Percentiles rank a stretch among this genome's conserved stretches.
phyloP scores from a whole-genome alignment of 2,113 vertebrate species.

The Notarius quadriscutis region DNA sequence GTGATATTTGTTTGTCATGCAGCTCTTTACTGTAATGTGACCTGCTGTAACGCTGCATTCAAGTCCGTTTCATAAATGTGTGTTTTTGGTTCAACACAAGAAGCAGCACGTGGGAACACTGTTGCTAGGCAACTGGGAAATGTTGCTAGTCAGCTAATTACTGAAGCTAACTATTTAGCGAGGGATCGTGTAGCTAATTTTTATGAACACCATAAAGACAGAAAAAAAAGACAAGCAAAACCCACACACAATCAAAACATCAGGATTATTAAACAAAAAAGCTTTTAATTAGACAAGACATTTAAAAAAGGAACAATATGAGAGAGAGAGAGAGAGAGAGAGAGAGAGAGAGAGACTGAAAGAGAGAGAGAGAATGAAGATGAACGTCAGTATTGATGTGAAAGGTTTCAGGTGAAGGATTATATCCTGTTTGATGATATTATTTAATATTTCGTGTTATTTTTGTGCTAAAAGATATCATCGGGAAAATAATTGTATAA shows the following conservation, averaged over 20 bases:
- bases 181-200: not conserved
- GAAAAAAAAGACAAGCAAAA: not conserved
- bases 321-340: not conserved
- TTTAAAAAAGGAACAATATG: not conserved
- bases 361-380: not conserved
- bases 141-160: not conserved
- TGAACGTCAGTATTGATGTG: not conserved
- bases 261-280: not conserved
- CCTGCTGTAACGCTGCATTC: not conserved
- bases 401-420: too few species aligned
- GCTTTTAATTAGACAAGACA: not conserved
- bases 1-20: not conserved
- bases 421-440: not conserved
- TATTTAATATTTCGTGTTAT: not conserved
- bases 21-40: not conserved
- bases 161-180: not conserved
- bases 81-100: not conserved
- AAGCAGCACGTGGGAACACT: not conserved
- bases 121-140: constrained; percentile 1
- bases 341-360: not conserved
- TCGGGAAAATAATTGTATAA: not conserved
- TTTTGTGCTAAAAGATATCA: not conserved
- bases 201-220: not conserved
- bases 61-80: not conserved
- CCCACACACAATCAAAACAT: not conserved